Conservation (phyloP, 1,140 invertebrate genomes). For the Aricia agestis region DNA sequence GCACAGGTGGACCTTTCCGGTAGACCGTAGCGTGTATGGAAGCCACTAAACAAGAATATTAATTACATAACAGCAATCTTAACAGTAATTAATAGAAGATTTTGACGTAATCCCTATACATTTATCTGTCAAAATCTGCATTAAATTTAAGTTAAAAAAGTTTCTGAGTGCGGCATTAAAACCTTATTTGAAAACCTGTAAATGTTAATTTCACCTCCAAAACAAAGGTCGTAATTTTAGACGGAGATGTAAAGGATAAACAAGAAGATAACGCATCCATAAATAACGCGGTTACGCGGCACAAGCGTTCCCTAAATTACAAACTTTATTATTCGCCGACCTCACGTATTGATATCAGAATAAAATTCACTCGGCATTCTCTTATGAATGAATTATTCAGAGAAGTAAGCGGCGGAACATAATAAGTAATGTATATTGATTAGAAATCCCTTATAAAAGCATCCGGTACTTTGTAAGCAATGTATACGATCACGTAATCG, state of each 20-base stretch:
- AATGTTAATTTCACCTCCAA: not conserved
- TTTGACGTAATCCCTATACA: too few relatives aligned
- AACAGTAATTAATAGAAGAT: too few relatives aligned
- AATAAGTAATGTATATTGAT: not conserved
- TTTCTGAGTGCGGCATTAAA: too few relatives aligned
- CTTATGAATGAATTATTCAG: slow-evolving; percentile 1
- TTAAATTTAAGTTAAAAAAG: too few relatives aligned
- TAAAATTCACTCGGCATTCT: not conserved
- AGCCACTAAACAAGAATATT: too few relatives aligned
- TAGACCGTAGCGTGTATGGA: too few relatives aligned
- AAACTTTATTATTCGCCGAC: not conserved
- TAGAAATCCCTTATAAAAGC: not conserved
- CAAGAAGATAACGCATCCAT: not conserved
- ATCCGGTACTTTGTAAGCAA: not conserved
- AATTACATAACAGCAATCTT: too few relatives aligned
- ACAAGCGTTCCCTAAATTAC: slow-evolving; percentile 1
- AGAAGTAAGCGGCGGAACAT: not conserved
- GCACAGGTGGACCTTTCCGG: too few relatives aligned
- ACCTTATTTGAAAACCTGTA: not conserved
- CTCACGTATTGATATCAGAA: slow-evolving; percentile 1
- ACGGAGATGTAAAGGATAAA: not conserved
- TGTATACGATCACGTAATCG: not conserved
- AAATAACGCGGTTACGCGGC: not conserved
- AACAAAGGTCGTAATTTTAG: not conserved
- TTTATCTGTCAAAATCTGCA: too few relatives aligned